Conservation (phyloP, 2,113 vertebrate species). For the Sorex araneus region DNA sequence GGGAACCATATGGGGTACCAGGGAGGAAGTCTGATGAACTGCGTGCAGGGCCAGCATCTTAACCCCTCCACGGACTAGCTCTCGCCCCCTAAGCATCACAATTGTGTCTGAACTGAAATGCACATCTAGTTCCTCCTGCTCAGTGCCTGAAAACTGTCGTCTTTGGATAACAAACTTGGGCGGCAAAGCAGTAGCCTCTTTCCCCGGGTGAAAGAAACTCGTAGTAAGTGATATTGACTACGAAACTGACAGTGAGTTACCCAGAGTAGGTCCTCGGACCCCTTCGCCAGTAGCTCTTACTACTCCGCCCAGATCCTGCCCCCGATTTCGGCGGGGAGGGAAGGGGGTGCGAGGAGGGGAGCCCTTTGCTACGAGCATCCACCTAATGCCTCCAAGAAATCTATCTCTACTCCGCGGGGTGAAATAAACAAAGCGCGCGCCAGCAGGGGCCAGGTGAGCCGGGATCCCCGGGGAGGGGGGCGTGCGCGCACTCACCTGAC, state of each 20-base stretch:
- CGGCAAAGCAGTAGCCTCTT: not conserved
- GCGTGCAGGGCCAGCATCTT: too few species aligned
- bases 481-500: slow-evolving; percentile 79
- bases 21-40: too few species aligned
- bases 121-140: not conserved
- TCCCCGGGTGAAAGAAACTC: too few species aligned
- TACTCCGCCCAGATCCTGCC: not conserved
- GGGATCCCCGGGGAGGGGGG: not conserved
- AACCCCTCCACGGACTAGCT: too few species aligned
- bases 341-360: too few species aligned
- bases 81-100: too few species aligned
- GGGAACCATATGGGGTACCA: too few species aligned
- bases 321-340: not conserved
- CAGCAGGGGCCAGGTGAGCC: not conserved
- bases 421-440: not conserved
- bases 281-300: not conserved
- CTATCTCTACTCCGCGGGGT: too few species aligned
- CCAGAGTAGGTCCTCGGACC: not conserved
- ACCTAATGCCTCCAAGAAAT: not conserved
- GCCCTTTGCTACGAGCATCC: too few species aligned
- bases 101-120: too few species aligned
- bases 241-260: too few species aligned
- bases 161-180: not conserved
- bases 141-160: slow-evolving; percentile 1
- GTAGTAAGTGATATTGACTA: too few species aligned